These are phyloP conservation scores for Mionectes macconnelli DNA, from an alignment of 2,113 vertebrate species.

Conservation along the genomic window DNA sequence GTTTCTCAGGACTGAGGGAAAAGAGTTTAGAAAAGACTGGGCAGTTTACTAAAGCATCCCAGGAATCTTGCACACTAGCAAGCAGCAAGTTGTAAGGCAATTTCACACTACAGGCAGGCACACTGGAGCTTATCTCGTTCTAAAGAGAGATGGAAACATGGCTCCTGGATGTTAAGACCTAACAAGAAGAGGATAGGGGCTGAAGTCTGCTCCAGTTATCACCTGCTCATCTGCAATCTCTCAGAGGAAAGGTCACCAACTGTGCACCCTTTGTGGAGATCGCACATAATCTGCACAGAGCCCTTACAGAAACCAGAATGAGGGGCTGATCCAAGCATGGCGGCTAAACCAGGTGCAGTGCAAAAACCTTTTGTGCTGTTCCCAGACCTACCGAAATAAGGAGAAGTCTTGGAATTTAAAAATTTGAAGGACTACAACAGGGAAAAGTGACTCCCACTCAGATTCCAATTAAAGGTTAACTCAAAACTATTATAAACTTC, in stretches of 20 bases:
- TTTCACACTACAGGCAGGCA: not conserved
- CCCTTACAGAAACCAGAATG: not conserved
- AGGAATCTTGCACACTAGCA: not conserved
- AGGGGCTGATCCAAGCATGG: constrained; percentile 4
- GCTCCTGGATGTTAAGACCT: not conserved
- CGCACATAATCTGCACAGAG: not conserved
- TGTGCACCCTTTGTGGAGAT: not conserved
- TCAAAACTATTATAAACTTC: not conserved
- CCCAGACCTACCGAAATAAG: not conserved
- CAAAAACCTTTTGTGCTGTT: not conserved
- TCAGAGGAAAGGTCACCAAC: not conserved
- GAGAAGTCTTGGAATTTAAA: not conserved
- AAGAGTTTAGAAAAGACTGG: not conserved
- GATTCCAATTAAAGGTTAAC: not conserved
- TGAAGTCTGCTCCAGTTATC: not conserved
- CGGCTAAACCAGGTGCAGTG: not conserved
- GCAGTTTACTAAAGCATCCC: not conserved
- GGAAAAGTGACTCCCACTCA: not conserved
- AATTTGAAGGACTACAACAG: not conserved
- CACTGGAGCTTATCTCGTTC: not conserved
- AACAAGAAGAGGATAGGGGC: not conserved
- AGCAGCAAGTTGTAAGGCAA: not conserved
- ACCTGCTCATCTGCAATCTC: not conserved
- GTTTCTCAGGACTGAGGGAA: not conserved
- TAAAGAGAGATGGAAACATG: not conserved